Evolutionary conservation across 2,888 invertebrate species (phyloP).

Genomic region (Drepana falcataria): DNA sequence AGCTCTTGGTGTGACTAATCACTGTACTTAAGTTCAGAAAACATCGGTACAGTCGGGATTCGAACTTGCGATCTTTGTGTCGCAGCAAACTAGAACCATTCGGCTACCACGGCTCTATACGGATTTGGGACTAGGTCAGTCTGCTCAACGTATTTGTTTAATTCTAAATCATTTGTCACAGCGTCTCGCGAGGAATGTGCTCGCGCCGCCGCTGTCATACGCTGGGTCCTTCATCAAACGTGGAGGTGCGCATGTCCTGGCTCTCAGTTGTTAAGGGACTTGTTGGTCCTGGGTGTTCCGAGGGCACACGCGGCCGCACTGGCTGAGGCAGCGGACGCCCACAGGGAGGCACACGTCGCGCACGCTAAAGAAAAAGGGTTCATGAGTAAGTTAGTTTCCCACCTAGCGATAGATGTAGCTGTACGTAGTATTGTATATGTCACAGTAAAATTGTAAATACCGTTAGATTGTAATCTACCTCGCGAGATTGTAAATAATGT

Average conservation of each 20-base stretch:
- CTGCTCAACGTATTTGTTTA: too few relatives aligned
- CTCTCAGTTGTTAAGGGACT: conserved; percentile 51
- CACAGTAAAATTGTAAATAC: neutral
- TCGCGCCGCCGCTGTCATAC: conserved; percentile 59
- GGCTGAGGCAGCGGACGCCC: conserved; percentile 48
- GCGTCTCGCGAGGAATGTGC: conserved; percentile 65
- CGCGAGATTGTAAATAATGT: too few relatives aligned
- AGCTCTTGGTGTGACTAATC: too few relatives aligned
- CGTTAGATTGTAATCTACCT: too few relatives aligned
- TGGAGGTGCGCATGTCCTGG: conserved; percentile 50
- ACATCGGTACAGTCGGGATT: too few relatives aligned
- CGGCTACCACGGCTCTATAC: too few relatives aligned
- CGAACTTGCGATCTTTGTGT: too few relatives aligned
- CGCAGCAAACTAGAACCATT: too few relatives aligned
- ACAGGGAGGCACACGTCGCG: conserved; percentile 35
- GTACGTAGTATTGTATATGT: neutral
- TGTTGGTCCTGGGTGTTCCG: conserved; percentile 63
- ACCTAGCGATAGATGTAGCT: neutral
- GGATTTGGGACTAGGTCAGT: too few relatives aligned
- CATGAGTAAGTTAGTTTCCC: conserved; percentile 37
- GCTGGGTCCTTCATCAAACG: conserved; percentile 60
- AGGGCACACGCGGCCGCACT: conserved; percentile 58
- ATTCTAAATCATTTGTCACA: conserved; percentile 11
- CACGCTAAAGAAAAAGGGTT: conserved; percentile 42
- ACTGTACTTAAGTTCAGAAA: too few relatives aligned